These are phyloP conservation scores for Tricholaema leucomelas DNA, from an alignment of 2,113 vertebrate genomes.

Conservation along the genomic window DNA sequence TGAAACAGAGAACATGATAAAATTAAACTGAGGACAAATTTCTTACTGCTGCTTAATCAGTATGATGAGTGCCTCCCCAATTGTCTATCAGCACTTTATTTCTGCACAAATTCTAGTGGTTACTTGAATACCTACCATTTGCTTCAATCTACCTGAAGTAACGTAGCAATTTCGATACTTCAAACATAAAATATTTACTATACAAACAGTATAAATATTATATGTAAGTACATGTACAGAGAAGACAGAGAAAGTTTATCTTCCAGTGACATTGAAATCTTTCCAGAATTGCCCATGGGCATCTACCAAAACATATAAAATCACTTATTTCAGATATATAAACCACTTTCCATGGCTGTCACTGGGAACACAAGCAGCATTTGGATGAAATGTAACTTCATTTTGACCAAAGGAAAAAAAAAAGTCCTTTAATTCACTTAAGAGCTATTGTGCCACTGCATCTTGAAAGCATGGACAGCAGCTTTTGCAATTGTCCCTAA, in stretches of 20 bases:
- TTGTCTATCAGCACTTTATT: slow-evolving; percentile 49
- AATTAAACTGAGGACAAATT: slow-evolving; percentile 62
- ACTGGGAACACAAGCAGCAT: neutral
- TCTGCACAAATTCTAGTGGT: slow-evolving; percentile 61
- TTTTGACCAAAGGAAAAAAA: neutral
- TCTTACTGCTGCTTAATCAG: slow-evolving; percentile 59
- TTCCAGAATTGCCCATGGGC: neutral
- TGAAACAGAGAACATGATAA: slow-evolving; percentile 36
- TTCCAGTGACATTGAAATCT: slow-evolving; percentile 25
- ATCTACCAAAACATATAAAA: neutral
- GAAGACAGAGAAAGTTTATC: slow-evolving; percentile 1
- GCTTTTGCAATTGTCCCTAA: neutral
- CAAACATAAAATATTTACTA: slow-evolving; percentile 55
- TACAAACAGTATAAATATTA: slow-evolving; percentile 9
- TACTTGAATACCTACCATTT: slow-evolving; percentile 62
- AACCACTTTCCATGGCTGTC: neutral
- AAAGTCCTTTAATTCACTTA: neutral
- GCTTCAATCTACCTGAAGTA: slow-evolving; percentile 48
- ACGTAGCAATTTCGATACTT: slow-evolving; percentile 53
- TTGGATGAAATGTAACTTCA: neutral
- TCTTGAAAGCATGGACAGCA: neutral
- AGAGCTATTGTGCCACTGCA: neutral
- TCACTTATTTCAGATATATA: neutral
- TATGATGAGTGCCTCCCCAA: slow-evolving; percentile 48
- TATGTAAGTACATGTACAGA: neutral